A percentile compares a stretch with the other conserved stretches of the same genome.
Conservation (phyloP, 2,888 invertebrate species). For the Yponomeuta plumbellus region DNA sequence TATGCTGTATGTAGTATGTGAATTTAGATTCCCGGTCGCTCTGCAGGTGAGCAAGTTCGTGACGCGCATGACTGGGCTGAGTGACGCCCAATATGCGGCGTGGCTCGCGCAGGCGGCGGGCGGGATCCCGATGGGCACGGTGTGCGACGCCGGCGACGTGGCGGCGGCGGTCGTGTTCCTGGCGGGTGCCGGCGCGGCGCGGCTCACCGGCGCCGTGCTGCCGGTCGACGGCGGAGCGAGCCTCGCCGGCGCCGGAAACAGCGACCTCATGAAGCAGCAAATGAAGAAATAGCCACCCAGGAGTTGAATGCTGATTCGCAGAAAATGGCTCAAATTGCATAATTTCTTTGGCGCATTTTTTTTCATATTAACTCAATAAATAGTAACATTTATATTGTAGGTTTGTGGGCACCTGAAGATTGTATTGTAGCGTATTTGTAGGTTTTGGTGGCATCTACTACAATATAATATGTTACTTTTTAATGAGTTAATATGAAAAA, state of each 20-base stretch:
- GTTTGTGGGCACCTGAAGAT: too few species aligned
- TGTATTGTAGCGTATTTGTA: too few species aligned
- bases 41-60: slow-evolving; percentile 1
- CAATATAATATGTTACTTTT: too few species aligned
- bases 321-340: too few species aligned
- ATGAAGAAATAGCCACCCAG: slow-evolving; percentile 8
- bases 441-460: too few species aligned
- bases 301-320: too few species aligned
- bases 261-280: slow-evolving; percentile 17
- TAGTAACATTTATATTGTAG: too few species aligned
- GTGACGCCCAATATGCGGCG: slow-evolving; percentile 18
- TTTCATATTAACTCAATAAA: too few species aligned
- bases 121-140: slow-evolving; percentile 88
- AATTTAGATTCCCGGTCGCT: background rate
- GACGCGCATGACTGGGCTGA: slow-evolving; percentile 16
- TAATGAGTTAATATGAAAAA: too few species aligned
- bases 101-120: slow-evolving; percentile 52
- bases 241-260: slow-evolving; percentile 19
- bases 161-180: slow-evolving; percentile 88
- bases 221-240: slow-evolving; percentile 20
- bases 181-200: slow-evolving; percentile 85
- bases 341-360: too few species aligned
- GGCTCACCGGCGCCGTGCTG: slow-evolving; percentile 82
- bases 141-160: slow-evolving; percentile 83
- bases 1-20: too few species aligned